A percentile compares a stretch with the other conserved stretches of the same genome.
Conservation (phyloP, 2,797 vertebrate genomes). For the Ctenosaura bakeri region DNA sequence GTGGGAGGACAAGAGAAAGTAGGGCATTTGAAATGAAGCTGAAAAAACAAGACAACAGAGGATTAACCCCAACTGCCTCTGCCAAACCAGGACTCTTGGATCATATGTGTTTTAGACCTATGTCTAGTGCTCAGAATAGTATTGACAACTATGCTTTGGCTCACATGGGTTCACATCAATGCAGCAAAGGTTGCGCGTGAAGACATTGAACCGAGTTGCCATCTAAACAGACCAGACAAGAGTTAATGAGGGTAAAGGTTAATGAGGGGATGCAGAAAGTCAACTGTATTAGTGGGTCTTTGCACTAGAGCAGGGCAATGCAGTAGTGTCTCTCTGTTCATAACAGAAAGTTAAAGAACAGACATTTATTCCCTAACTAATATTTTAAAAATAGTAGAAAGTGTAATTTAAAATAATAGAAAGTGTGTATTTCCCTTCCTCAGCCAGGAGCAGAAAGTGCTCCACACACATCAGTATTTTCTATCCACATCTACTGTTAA, state of each 20-base stretch:
- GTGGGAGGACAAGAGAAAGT: too few species aligned
- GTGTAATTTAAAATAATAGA: conserved; percentile 53
- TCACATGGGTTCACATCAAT: neutral
- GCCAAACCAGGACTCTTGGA: too few species aligned
- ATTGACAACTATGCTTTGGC: neutral
- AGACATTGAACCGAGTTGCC: neutral
- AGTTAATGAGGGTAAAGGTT: neutral
- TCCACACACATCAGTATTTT: conserved; percentile 24
- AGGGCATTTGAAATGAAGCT: too few species aligned
- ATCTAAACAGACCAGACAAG: neutral
- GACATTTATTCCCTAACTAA: conserved; percentile 41
- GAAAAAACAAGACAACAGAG: too few species aligned
- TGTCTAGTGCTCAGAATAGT: neutral
- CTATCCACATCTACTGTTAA: conserved; percentile 6
- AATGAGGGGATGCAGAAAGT: neutral
- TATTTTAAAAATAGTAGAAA: conserved; percentile 36
- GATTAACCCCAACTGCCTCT: too few species aligned
- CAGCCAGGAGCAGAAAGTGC: neutral
- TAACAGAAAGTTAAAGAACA: neutral
- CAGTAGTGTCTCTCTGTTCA: neutral
- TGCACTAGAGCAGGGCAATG: neutral
- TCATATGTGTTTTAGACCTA: too few species aligned
- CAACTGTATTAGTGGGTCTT: neutral
- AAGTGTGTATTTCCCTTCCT: too few species aligned
- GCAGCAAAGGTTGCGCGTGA: neutral